phyloP scores from a whole-genome alignment of 2,113 vertebrate genomes.

The Lampris megalopsis region DNA sequence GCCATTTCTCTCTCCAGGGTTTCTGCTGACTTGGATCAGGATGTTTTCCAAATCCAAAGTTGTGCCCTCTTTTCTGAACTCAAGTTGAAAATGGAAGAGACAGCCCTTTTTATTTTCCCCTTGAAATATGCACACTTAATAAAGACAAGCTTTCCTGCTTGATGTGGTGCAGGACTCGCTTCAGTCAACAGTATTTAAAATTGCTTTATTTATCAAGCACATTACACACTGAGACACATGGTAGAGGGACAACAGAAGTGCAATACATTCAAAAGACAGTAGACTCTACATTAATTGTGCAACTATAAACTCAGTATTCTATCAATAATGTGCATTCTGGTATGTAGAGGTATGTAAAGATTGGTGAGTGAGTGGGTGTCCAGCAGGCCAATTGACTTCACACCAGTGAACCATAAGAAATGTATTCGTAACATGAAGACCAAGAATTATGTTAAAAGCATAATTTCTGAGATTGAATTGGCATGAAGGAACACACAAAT shows the following conservation, averaged over 20 bases:
- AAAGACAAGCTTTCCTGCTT: neutral
- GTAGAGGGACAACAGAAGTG: neutral
- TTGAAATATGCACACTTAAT: neutral
- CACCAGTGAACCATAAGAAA: too few species aligned
- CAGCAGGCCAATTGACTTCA: too few species aligned
- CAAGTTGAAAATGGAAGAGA: conserved; percentile 11
- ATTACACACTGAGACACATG: neutral
- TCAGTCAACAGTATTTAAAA: neutral
- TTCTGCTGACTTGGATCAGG: conserved; percentile 45
- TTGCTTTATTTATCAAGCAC: neutral
- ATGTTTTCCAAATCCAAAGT: conserved; percentile 41
- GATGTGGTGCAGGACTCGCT: conserved; percentile 1
- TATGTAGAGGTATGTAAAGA: too few species aligned
- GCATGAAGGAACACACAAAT: too few species aligned
- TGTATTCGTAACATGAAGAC: too few species aligned
- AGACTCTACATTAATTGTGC: too few species aligned
- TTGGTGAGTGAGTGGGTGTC: too few species aligned
- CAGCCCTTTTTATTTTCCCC: neutral
- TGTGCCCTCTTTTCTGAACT: conserved; percentile 30
- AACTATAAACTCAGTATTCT: too few species aligned
- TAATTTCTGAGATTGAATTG: too few species aligned
- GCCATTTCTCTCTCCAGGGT: conserved; percentile 51
- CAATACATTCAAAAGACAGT: neutral
- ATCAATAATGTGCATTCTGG: too few species aligned
- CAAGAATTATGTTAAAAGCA: too few species aligned